Base-by-base conservation (phyloP, 1,140 invertebrate species). In the Lysiphlebus fabarum region DNA sequence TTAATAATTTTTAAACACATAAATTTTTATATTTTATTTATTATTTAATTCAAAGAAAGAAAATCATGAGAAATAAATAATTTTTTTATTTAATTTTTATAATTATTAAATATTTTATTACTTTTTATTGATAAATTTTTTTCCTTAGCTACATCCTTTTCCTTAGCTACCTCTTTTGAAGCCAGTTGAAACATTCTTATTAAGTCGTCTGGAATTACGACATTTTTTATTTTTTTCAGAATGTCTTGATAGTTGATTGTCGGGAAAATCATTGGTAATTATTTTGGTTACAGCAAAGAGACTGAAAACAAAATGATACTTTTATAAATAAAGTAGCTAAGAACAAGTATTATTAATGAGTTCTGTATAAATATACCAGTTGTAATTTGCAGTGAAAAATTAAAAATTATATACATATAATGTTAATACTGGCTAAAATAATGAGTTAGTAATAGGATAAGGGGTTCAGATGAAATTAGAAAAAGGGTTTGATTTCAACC, bases 361-460 rank as follows among this genome's bases (percentile, higher is more conserved):
- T 17, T 1, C 6, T 14, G 6, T 9, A 34, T 62, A 51, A n/a
- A n/a, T n/a, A 60, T 59, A 51, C 12, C 34, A 45, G 53, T 61
- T 60, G 49, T 71, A 71, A 71, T 72, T 71, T 66, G 65, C 42
- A n/a, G 59, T 56, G 44, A 62, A 70, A 65, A 68, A 65, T 70
- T 65, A 51, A 64, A 47, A 68, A 67, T 70, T 63, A 68, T 65
- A 63, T 58, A 59, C 62, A 49, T 44, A 45, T 42, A 51, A 56
- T 55, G 45, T 47, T 41, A 51, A 47, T 34, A 7, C 14, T 38
- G 50, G 26, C n/a, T 53, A 17, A n/a, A 8, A 33, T 33, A 17
- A 50, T 11, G 48, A 17, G 43, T 38, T 60, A 26, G 42, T 38
- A 14, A 44, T 14, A 51, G 11, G 41, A 55, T 44, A 44, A 53